These are phyloP conservation scores for Tapirus indicus DNA, from an alignment of 2,797 vertebrate genomes.

Conservation along the genomic window DNA sequence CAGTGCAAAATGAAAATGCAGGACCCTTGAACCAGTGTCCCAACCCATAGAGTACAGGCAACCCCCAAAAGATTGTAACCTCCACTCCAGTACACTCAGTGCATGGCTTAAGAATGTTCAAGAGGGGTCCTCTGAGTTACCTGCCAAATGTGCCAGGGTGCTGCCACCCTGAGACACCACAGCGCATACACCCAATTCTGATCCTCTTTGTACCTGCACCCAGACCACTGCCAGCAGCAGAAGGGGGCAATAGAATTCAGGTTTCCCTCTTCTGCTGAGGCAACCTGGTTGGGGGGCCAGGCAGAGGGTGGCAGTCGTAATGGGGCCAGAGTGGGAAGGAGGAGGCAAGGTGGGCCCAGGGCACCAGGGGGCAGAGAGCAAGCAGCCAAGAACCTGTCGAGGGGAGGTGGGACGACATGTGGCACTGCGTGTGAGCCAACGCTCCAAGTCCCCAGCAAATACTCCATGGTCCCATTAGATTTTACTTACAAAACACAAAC, in stretches of 20 bases:
- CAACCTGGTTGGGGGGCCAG: neutral
- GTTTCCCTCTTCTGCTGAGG: neutral
- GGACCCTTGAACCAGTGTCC: neutral
- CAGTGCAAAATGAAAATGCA: slow-evolving; percentile 8
- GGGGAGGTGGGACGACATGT: no score
- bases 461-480: neutral
- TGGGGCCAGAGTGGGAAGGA: neutral
- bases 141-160: neutral
- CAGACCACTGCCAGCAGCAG: neutral
- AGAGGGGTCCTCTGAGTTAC: neutral
- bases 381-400: neutral
- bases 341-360: neutral
- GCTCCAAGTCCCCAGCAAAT: neutral
- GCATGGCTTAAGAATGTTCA: neutral
- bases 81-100: neutral
- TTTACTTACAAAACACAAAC: neutral
- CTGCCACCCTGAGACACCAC: neutral
- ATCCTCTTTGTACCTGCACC: neutral
- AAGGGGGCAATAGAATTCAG: neutral
- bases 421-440: neutral
- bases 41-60: neutral
- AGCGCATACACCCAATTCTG: neutral
- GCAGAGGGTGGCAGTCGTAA: neutral
- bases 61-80: neutral
- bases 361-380: neutral